Conservation (phyloP, 2,113 vertebrate genomes). For the Neogobius melanostomus region DNA sequence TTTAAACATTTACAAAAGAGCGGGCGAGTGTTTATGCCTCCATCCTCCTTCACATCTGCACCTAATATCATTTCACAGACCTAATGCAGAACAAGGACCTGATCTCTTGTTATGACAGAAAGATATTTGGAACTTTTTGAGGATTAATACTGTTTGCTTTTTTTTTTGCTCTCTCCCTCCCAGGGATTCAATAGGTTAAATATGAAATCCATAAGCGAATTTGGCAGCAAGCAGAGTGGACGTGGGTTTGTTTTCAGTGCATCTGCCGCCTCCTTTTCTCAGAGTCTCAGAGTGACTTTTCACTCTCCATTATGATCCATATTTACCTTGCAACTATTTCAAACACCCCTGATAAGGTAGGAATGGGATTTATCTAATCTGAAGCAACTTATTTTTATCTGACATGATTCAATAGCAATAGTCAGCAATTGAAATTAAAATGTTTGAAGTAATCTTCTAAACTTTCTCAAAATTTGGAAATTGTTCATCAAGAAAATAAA, state of each 20-base stretch:
- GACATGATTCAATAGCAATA: background rate
- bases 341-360: background rate
- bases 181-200: constrained; percentile 57
- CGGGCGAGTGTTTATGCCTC: constrained; percentile 73
- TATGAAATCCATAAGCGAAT: constrained; percentile 58
- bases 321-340: constrained; percentile 23
- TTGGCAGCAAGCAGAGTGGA: constrained; percentile 37
- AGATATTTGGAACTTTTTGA: constrained; percentile 76
- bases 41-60: constrained; percentile 75
- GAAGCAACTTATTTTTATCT: background rate
- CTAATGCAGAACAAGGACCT: constrained; percentile 66
- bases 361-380: background rate
- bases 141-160: constrained; percentile 80
- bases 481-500: background rate
- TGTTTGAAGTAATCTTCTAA: background rate
- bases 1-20: constrained; percentile 78
- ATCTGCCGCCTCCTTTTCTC: constrained; percentile 70
- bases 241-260: constrained; percentile 68
- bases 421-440: background rate
- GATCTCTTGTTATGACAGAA: constrained; percentile 75
- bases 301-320: constrained; percentile 34
- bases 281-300: constrained; percentile 54
- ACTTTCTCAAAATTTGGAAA: too few relatives aligned
- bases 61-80: constrained; percentile 74
- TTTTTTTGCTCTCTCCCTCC: constrained; percentile 66